Base-by-base conservation (phyloP, 92 coral and sea anemone species). In the Heteractis magnifica region DNA sequence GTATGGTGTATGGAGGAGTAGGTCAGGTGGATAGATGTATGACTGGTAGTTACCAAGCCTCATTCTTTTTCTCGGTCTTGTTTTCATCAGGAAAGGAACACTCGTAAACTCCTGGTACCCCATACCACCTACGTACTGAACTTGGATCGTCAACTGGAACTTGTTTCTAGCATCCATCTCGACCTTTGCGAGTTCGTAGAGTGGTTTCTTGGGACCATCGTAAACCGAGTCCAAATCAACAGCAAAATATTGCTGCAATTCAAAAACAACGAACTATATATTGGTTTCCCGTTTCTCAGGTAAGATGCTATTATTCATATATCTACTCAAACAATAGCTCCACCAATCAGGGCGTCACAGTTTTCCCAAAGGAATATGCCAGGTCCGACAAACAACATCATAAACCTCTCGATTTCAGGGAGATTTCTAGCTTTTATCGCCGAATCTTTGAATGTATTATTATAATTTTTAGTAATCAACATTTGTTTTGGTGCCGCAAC, bases 191-290 rank as follows among this genome's bases (percentile, higher is more conserved):
- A 94, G 91, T 60, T 88, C 83, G 89, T 92, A 94, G 34, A 93
- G 82, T 13, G 94, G 97, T 62, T 74, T 83, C 53, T 73, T 56
- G 10, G 94, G 94, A 20, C 98, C 99, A 14, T 92, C 74, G 81
- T 90, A 96, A 65, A 94, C 86, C 14, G 93, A 92, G 79, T 94
- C 95, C 85, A 96, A 88, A 85, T 96, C 77, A 15, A 94, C 95
- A 1, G 98, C 90, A 83, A 94, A 96, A 21, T 82, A 88, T 82
- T 90, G 94, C 99, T 94, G 85, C 11, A 13, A 19, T 16, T 10
- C 26, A 10, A 51, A 26, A 71, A 56, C 16, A 78, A 8, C 21
- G 6, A n/a, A 12, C 6, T 5, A 13, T 77, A 52, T 4, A 13
- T 52, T 18, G 5, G 7, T 77, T 7, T 52, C 20, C 65, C 65